These are phyloP conservation scores for Drosophila kepulauana DNA, from an alignment of 1,140 invertebrate species.

Conservation along the genomic window DNA sequence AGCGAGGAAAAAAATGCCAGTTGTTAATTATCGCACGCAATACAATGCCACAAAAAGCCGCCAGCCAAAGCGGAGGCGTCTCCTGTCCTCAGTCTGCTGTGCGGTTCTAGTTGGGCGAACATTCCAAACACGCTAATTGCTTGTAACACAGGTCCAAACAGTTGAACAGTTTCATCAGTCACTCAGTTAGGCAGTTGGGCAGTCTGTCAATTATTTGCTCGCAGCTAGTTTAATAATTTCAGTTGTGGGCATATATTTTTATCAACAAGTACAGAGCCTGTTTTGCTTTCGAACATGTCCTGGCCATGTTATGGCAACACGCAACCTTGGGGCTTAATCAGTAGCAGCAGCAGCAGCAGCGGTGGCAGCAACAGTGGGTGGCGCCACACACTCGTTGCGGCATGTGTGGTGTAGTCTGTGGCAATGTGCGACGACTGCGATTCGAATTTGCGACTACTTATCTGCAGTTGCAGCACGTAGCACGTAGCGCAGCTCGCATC, in stretches of 20 bases:
- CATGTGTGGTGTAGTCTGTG: conserved; percentile 40
- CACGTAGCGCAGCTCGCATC: conserved; percentile 40
- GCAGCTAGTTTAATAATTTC: conserved; percentile 38
- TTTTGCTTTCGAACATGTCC: conserved; percentile 18
- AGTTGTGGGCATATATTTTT: conserved; percentile 25
- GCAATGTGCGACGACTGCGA: conserved; percentile 3
- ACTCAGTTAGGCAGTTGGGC: neutral
- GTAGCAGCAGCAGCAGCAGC: conserved; percentile 8
- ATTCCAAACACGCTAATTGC: conserved; percentile 49
- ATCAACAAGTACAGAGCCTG: conserved; percentile 33
- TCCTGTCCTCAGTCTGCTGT: neutral
- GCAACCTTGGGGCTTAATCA: conserved; percentile 35
- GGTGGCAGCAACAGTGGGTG: neutral
- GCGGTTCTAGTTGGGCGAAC: conserved; percentile 34
- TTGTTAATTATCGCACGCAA: conserved; percentile 81
- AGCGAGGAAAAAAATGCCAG: conserved; percentile 34
- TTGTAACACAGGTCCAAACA: conserved; percentile 21
- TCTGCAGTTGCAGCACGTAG: conserved; percentile 72
- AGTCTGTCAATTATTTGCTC: conserved; percentile 2
- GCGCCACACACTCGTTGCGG: conserved; percentile 16
- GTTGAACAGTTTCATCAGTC: conserved; percentile 33
- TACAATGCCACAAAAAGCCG: conserved; percentile 40
- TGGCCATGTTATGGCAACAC: conserved; percentile 34
- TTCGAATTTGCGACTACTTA: conserved; percentile 28
- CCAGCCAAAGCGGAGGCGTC: conserved; percentile 22